phyloP scores from a whole-genome alignment of 1,140 invertebrate species.

The Aphaenogaster rudis region DNA sequence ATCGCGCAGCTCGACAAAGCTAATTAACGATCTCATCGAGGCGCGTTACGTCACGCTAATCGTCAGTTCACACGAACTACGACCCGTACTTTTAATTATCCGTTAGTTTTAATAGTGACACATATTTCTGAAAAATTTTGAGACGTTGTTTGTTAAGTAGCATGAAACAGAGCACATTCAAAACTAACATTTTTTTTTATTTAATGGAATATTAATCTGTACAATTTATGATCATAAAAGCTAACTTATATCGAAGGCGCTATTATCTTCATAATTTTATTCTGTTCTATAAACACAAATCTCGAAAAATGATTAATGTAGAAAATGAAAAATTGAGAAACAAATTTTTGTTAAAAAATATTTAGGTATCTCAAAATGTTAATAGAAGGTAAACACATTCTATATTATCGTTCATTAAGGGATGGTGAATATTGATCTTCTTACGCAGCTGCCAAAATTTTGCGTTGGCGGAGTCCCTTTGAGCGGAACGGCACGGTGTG shows the following conservation, averaged over 20 bases:
- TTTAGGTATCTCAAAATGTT: not conserved
- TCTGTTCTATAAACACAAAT: not conserved
- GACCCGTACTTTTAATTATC: slow-evolving; percentile 18
- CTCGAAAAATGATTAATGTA: not conserved
- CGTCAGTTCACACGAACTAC: slow-evolving; percentile 15
- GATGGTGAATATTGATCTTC: not conserved
- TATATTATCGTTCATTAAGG: not conserved
- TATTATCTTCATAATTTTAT: not conserved
- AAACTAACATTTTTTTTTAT: not conserved
- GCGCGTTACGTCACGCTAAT: slow-evolving; percentile 47
- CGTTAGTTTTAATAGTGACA: not conserved
- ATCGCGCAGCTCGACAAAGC: slow-evolving; percentile 45
- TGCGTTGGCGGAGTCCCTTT: slow-evolving; percentile 29
- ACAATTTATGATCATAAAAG: not conserved
- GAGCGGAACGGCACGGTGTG: slow-evolving; percentile 32
- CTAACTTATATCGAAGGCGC: not conserved
- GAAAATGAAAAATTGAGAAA: not conserved
- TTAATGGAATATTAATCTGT: not conserved
- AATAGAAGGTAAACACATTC: not conserved
- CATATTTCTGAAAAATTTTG: not conserved
- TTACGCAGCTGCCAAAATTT: slow-evolving; percentile 51
- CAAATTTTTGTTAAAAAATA: not conserved
- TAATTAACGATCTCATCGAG: slow-evolving; percentile 68
- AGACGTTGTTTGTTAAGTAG: not conserved
- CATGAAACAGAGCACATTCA: not conserved